These are phyloP conservation scores for Drosophila bifasciata DNA, from an alignment of 1,140 invertebrate genomes.

Conservation along the genomic window DNA sequence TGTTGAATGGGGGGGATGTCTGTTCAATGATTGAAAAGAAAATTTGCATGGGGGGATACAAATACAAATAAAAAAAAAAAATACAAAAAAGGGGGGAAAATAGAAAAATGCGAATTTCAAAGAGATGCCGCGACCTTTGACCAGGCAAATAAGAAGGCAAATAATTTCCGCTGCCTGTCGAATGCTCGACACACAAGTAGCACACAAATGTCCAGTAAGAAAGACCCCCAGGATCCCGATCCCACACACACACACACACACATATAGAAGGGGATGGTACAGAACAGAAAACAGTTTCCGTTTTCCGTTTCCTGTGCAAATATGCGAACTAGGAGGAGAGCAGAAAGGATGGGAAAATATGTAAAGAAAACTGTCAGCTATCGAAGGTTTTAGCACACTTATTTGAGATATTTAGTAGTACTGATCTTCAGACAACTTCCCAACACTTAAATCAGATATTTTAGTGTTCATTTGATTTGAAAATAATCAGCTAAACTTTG, in stretches of 20 bases:
- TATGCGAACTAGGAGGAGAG: slow-evolving; percentile 10
- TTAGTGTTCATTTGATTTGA: no score
- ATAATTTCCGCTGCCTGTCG: slow-evolving; percentile 43
- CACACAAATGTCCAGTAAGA: neutral
- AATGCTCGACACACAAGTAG: slow-evolving; percentile 18
- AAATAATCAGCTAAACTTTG: no score
- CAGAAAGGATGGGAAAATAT: slow-evolving; percentile 9
- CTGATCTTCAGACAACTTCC: no score
- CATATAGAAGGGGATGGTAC: neutral
- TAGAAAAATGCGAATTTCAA: slow-evolving; percentile 17
- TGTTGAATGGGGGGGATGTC: no score
- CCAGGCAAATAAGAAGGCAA: slow-evolving; percentile 20
- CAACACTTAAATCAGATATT: no score
- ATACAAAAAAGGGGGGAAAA: slow-evolving; percentile 8
- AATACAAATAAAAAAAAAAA: no score
- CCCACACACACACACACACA: slow-evolving; percentile 2
- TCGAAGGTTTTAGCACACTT: no score
- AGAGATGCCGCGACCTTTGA: slow-evolving; percentile 20
- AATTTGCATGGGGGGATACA: neutral
- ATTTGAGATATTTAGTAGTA: no score
- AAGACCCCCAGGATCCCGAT: neutral
- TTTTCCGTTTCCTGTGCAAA: slow-evolving; percentile 54
- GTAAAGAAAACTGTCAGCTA: no score
- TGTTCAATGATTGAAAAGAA: slow-evolving; percentile 10
- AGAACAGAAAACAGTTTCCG: slow-evolving; percentile 42